Base-by-base conservation (phyloP, 2,113 vertebrate species). In the Antennarius striatus region DNA sequence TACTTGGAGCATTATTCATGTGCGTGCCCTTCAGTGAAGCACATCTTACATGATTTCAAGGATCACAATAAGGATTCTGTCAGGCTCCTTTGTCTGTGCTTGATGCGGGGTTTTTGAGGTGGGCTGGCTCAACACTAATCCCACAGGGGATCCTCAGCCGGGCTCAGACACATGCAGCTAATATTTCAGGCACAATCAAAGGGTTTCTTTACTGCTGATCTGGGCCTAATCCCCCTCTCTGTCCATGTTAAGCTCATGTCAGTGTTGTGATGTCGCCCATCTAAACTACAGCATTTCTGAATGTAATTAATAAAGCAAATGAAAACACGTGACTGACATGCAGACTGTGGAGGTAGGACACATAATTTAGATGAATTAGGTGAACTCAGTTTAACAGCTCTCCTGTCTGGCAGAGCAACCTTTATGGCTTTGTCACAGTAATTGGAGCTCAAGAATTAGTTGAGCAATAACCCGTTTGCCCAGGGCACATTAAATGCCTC, bases 141-240 rank as follows among this genome's bases (percentile, higher is more conserved):
- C 87, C 87, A 61, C 2, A 32, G 32, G 83, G 76, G 81, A 87
- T 56, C 57, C 83, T 77, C 72, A 56, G 76, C 57, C 74, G 71
- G 71, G 47, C 77, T 66, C 75, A 88, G 79, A 82, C 69, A 65
- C 56, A 81, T 49, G 64, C 45, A 2, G 80, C 71, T 85, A 89
- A 87, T 86, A 85, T 81, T 84, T 68, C 71, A 83, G 71, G 79
- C 75, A 10, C 70, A 90, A 89, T 87, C 87, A 90, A 89, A 89
- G 83, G 71, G 63, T 85, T 86, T 84, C 85, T 86, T 86, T 76
- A 82, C 71, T 73, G 79, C 71, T 56, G 78, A 86, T 76, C 59
- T 75, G 16, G 64, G 16, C 36, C 69, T 84, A 75, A 79, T 67
- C 72, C 65, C 59, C 51, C 63, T 48, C 62, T 4, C 29, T 16